These are phyloP conservation scores for Lagocephalus sceleratus DNA, from an alignment of 2,797 vertebrate species.

Conservation along the genomic window DNA sequence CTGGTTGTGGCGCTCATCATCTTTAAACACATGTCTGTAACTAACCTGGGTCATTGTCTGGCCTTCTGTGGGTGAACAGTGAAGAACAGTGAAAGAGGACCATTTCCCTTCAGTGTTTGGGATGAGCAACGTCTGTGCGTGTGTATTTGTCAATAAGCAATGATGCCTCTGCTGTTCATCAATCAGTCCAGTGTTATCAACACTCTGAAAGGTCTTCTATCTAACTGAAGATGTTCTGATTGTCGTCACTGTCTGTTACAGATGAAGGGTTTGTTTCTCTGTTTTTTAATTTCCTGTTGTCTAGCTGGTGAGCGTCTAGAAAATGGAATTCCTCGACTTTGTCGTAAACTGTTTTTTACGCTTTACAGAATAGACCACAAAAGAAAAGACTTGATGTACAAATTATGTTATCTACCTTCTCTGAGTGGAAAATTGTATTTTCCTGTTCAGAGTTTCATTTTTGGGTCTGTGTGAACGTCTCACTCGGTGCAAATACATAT, in stretches of 20 bases:
- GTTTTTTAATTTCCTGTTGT: conserved; percentile 76
- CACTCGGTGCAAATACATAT: too few relatives aligned
- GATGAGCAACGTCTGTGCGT: conserved; percentile 10
- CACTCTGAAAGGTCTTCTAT: conserved; percentile 39
- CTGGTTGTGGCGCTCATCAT: neutral
- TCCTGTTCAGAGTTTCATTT: neutral
- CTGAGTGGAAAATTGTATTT: neutral
- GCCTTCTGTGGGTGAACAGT: too few relatives aligned
- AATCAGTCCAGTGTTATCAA: conserved; percentile 45
- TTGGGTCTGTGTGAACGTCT: neutral
- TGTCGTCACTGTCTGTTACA: conserved; percentile 47
- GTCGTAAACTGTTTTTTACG: conserved; percentile 8
- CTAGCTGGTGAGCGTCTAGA: conserved; percentile 30
- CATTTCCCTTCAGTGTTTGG: conserved; percentile 8
- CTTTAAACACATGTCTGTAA: too few relatives aligned
- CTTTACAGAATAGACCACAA: neutral
- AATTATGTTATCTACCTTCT: neutral
- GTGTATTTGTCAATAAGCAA: conserved; percentile 20
- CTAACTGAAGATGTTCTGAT: conserved; percentile 40
- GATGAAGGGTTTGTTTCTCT: conserved; percentile 35
- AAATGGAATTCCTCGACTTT: conserved; percentile 29
- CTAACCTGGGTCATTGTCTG: too few relatives aligned
- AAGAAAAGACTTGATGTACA: neutral
- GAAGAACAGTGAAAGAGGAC: too few relatives aligned
- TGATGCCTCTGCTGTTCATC: conserved; percentile 32